Base-by-base conservation (phyloP, 1,140 invertebrate genomes). In the Drosophila sucinea region DNA sequence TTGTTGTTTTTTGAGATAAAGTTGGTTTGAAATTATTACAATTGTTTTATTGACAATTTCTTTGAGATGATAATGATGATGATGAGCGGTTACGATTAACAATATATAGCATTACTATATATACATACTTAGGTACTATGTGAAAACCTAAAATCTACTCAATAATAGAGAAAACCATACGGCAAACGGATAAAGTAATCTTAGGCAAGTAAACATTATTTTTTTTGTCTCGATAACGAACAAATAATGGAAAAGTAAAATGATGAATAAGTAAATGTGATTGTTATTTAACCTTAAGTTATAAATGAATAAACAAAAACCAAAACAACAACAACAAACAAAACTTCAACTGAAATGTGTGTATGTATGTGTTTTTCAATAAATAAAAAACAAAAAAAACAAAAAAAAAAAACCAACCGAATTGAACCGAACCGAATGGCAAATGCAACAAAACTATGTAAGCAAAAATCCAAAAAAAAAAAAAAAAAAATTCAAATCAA, bases 221-320 rank as follows among this genome's bases (percentile, higher is more conserved):
- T 85, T 86, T 86, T 87, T 86, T 56, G 61, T 17, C 23, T 67
- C 79, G 70, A 77, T 51, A 51, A 51, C 44, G 44, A 51, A 51
- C 44, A 51, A 67, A 63, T 38, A 76, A 54, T 57, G 30, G 35
- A 27, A 68, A 33, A 71, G 54, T 10, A 67, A 11, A 51, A 79
- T 64, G 68, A 51, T 63, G 64, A 89, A 87, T 83, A 89, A 89
- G 81, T 89, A 89, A 89, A 89, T 89, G 84, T 89, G 84, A 89
- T 89, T 89, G 84, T 89, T 89, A 89, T 89, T 89, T 89, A 89
- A 84, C 74, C 84, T 89, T 89, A 89, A 89, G 83, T 87, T 87
- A 87, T 77, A 60, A 84, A 84, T 89, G 80, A 81, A 71, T 60
- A 61, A 68, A 5, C 8, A 38, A 74, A 63, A 61, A 68, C 35